These are phyloP conservation scores for Homarus americanus DNA, from an alignment of 1,140 invertebrate species.

Conservation along the genomic window DNA sequence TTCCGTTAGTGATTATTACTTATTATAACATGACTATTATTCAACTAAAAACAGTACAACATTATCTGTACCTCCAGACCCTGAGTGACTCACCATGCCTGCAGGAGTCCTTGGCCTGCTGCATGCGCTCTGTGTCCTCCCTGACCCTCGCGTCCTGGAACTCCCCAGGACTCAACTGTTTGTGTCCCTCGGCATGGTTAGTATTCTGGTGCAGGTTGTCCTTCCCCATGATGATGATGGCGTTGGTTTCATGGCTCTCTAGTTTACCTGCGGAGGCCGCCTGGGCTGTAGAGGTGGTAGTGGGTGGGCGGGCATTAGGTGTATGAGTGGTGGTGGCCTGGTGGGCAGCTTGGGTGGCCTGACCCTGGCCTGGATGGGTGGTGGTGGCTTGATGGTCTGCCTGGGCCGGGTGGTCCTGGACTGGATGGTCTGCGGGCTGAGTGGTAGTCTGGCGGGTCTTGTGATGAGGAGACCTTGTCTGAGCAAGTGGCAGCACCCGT, in stretches of 20 bases:
- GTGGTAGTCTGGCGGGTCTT: conserved; percentile 67
- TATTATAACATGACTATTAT: too few relatives aligned
- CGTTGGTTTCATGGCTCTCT: not conserved
- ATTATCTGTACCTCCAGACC: too few relatives aligned
- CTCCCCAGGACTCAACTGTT: not conserved
- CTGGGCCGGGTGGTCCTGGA: conserved; percentile 72
- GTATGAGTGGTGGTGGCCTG: conserved; percentile 1
- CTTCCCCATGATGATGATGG: conserved; percentile 6
- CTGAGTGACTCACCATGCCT: conserved; percentile 68
- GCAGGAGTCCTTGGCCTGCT: conserved; percentile 73
- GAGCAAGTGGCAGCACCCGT: not conserved
- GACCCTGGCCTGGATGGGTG: conserved; percentile 25
- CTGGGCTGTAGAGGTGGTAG: conserved; percentile 1
- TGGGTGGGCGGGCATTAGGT: not conserved
- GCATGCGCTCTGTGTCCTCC: conserved; percentile 46
- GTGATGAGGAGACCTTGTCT: not conserved
- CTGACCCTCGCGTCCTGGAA: not conserved
- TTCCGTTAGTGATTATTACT: not conserved
- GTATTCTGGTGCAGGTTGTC: conserved; percentile 7
- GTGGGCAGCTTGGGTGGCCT: conserved; percentile 22
- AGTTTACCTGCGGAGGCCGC: not conserved
- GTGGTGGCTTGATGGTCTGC: conserved; percentile 69
- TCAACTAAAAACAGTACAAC: too few relatives aligned
- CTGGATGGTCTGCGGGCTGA: conserved; percentile 71
- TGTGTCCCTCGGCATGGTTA: not conserved